A percentile compares a stretch with the other conserved stretches of the same genome.
phyloP scores from a whole-genome alignment of 2,113 vertebrate genomes.

The Reinhardtius hippoglossoides region DNA sequence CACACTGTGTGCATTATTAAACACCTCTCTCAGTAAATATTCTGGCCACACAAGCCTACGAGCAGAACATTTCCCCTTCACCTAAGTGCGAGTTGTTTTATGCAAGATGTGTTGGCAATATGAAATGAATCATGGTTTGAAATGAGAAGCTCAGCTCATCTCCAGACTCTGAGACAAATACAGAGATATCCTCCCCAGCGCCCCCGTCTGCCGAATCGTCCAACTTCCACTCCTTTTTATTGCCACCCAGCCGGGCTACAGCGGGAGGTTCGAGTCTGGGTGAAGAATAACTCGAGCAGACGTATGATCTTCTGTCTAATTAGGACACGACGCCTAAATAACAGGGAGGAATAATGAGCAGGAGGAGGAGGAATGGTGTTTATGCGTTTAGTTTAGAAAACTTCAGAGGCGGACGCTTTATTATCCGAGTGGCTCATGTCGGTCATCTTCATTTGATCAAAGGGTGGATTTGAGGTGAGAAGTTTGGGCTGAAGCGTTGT shows the following conservation, averaged over 20 bases:
- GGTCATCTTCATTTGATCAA: too few species aligned
- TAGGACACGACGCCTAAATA: slow-evolving; percentile 12
- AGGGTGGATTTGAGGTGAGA: too few species aligned
- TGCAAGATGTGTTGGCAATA: neutral
- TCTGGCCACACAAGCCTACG: slow-evolving; percentile 4
- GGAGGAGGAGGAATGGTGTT: neutral
- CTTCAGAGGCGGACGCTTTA: too few species aligned
- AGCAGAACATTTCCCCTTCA: neutral
- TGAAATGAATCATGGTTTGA: neutral
- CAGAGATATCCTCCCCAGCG: too few species aligned
- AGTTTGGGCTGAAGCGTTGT: neutral
- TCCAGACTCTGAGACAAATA: too few species aligned
- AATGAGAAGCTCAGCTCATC: too few species aligned
- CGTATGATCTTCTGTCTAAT: slow-evolving; percentile 22
- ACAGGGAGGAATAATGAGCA: slow-evolving; percentile 17
- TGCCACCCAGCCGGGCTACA: neutral
- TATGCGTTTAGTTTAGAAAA: neutral
- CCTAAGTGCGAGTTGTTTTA: neutral
- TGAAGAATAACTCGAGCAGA: slow-evolving; percentile 6
- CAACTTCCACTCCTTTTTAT: too few species aligned
- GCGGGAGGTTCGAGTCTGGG: slow-evolving; percentile 5
- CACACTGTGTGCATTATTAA: slow-evolving; percentile 38
- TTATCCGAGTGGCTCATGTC: too few species aligned
- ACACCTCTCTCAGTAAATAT: slow-evolving; percentile 12
- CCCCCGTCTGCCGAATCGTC: too few species aligned